phyloP scores from a whole-genome alignment of 1,140 invertebrate species.

The Drosophila eugracilis region DNA sequence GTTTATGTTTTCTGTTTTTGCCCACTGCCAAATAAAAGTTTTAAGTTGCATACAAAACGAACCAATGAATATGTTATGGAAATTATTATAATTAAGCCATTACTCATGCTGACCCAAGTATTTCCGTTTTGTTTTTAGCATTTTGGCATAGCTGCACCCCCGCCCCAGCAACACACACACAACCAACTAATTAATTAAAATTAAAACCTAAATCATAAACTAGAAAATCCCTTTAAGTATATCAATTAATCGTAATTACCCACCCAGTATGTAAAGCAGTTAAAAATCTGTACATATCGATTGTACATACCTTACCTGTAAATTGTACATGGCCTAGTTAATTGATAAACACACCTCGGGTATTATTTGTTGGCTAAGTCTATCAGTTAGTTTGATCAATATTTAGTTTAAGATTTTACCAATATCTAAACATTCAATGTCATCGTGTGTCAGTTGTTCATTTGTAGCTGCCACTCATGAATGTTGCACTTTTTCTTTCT shows the following conservation, averaged over 20 bases:
- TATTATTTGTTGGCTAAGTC: conserved; percentile 38
- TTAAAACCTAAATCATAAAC: not conserved
- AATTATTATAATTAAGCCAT: conserved; percentile 52
- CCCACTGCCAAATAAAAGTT: conserved; percentile 21
- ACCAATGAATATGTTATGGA: conserved; percentile 52
- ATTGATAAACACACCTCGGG: conserved; percentile 13
- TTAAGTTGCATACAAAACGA: conserved; percentile 45
- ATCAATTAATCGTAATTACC: conserved; percentile 24
- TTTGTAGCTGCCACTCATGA: conserved; percentile 33
- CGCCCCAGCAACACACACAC: not conserved
- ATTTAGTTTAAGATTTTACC: conserved; percentile 39
- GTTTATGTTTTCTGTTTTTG: conserved; percentile 13
- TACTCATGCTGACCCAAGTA: conserved; percentile 25
- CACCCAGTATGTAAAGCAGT: conserved; percentile 20
- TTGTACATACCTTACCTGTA: conserved; percentile 31
- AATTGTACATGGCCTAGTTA: conserved; percentile 31
- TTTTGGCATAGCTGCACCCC: conserved; percentile 38
- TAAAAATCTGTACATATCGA: not conserved
- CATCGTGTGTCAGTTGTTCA: conserved; percentile 43
- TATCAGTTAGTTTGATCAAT: conserved; percentile 37
- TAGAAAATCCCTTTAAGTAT: conserved; percentile 27
- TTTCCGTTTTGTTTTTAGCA: conserved; percentile 45
- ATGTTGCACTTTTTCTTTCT: conserved; percentile 27
- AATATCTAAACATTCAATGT: conserved; percentile 18
- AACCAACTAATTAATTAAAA: conserved; percentile 13